Base-by-base conservation (phyloP, 2,888 invertebrate species). In the Diploptera punctata region DNA sequence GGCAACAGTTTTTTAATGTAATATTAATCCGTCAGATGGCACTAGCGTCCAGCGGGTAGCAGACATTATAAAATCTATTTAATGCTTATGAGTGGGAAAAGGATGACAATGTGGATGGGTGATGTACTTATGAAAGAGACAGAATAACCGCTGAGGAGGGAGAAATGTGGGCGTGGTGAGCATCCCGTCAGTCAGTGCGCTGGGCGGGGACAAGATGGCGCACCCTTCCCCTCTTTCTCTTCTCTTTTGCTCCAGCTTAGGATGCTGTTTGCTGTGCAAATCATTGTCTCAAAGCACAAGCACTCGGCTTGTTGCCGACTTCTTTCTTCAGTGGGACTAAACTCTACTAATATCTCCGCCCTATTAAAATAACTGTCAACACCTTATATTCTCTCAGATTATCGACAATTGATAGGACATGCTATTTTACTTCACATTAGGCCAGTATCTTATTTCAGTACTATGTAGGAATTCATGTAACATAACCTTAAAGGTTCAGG, bases 151-250 rank as follows among this genome's bases (percentile, higher is more conserved):
- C n/a, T 18, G 61, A 49, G 69, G 52, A 26, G 43, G 57, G 24
- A 38, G 44, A 57, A 5, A 31, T 52, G 54, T 71, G 73, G 71
- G 71, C 52, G 73, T 68, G 70, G 67, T 47, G n/a, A 26, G 21
- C 29, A 18, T 16, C 21, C 47, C 31, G 60, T 57, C 38, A 67
- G 19, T 67, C 61, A 19, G 52, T 33, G 18, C 19, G 33, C 19
- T 44, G 72, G 74, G 74, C 72, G 71, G 74, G 68, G 67, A 60
- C 74, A 75, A 73, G 71, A 75, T 75, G 74, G 74, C 74, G 74
- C 67, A 38, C 69, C 62, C 74, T 61, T 69, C 73, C 71, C 67
- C 31, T 70, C 71, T 33, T 33, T 38, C 61, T 47, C 47, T 33
- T 43, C 62, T 10, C 62, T 21, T 10, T 4, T 21, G 38, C 43